Conservation (phyloP, 2,797 vertebrate species). For the Trichosurus vulpecula region DNA sequence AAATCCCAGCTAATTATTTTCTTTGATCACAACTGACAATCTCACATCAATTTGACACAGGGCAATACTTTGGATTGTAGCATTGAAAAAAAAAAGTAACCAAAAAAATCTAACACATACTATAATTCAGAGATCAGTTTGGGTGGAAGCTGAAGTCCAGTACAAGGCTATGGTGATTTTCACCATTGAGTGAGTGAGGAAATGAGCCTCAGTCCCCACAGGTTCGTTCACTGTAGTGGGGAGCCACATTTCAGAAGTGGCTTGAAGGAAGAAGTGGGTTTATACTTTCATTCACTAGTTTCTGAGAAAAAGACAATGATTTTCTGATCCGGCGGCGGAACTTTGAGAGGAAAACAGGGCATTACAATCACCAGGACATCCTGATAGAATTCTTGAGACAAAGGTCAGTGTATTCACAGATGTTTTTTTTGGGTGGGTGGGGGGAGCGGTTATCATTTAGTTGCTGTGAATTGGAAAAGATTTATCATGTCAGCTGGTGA, state of each 20-base stretch:
- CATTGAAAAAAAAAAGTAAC: background rate
- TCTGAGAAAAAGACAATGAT: background rate
- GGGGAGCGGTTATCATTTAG: slow-evolving; percentile 25
- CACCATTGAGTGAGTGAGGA: background rate
- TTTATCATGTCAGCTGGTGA: slow-evolving; percentile 57
- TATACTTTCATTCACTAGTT: background rate
- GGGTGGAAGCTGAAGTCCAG: background rate
- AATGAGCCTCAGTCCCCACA: background rate
- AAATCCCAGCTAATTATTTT: background rate
- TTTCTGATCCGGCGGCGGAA: background rate
- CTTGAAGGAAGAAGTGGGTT: background rate
- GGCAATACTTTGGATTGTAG: background rate
- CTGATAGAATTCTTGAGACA: slow-evolving; percentile 22
- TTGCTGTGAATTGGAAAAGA: slow-evolving; percentile 54
- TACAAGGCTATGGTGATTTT: background rate
- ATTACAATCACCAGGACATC: background rate
- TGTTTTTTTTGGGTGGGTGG: background rate
- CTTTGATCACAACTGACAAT: background rate
- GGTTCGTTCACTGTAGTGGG: background rate
- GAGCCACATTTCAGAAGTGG: background rate
- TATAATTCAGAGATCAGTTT: background rate
- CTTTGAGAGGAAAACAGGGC: background rate
- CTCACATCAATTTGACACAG: background rate
- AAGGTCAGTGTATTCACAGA: slow-evolving; percentile 12
- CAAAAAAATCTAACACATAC: background rate